Percentiles rank a stretch among this genome's conserved stretches.
Evolutionary conservation across 2,888 invertebrate species (phyloP).

Genomic region (Augiades crinisus): DNA sequence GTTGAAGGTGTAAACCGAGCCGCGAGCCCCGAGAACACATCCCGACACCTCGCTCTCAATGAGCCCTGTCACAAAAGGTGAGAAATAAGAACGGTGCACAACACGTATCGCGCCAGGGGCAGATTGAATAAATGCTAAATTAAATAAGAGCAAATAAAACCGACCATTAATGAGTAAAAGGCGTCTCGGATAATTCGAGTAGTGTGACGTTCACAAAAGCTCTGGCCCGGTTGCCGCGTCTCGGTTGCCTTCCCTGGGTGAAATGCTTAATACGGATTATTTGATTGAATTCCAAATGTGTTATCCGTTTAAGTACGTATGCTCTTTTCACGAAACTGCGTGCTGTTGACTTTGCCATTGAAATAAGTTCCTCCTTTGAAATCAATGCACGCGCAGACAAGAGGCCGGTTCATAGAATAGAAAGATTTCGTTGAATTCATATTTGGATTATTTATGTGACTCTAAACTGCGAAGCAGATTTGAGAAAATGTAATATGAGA

Average conservation of each 20-base stretch:
- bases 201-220: conserved; percentile 65
- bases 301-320: conserved; percentile 28
- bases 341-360: conserved; percentile 24
- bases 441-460: conserved; percentile 10
- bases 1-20: conserved; percentile 75
- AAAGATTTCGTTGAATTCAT: conserved; percentile 12
- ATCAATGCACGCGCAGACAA: conserved; percentile 25
- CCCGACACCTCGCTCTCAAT: conserved; percentile 79
- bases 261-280: conserved; percentile 48
- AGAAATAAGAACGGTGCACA: conserved; percentile 58
- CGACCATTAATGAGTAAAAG: conserved; percentile 70
- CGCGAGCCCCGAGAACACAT: conserved; percentile 70
- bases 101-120: conserved; percentile 66
- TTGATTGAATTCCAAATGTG: conserved; percentile 55
- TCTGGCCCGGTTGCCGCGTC: conserved; percentile 34
- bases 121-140: conserved; percentile 82
- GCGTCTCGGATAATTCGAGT: conserved; percentile 64
- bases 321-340: conserved; percentile 22
- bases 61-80: conserved; percentile 79
- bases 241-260: conserved; percentile 42
- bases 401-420: conserved; percentile 12
- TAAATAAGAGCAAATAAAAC: conserved; percentile 81
- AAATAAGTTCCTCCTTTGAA: conserved; percentile 22
- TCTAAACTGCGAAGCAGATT: neutral
- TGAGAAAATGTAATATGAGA: neutral